Conservation (phyloP, 2,797 vertebrate genomes). For the Eulemur mongoz region DNA sequence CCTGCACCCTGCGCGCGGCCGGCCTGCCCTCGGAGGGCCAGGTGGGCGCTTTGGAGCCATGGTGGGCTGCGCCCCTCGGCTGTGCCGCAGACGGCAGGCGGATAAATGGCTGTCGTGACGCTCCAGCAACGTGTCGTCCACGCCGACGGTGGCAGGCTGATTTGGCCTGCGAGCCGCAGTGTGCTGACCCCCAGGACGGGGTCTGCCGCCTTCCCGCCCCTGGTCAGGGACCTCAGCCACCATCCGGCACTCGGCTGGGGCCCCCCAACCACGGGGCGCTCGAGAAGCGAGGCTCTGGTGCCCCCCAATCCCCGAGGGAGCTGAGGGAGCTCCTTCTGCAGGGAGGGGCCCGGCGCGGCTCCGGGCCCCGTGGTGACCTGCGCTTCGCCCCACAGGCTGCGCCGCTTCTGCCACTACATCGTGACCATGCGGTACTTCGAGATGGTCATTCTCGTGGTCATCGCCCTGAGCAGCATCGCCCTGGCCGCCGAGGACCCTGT, state of each 20-base stretch:
- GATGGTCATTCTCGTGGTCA: slow-evolving; percentile 97
- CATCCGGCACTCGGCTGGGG: rapidly evolving
- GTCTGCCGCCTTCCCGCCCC: neutral
- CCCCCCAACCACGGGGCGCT: neutral
- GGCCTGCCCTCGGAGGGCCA: neutral
- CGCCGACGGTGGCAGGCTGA: rapidly evolving
- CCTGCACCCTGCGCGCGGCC: neutral
- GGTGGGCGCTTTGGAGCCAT: neutral
- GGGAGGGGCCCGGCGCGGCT: neutral
- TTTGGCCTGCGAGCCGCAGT: neutral
- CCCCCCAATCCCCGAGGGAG: no score
- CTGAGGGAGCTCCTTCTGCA: neutral
- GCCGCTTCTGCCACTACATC: slow-evolving; percentile 94
- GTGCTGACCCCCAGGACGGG: no score
- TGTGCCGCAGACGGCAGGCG: no score
- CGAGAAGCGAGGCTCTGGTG: neutral
- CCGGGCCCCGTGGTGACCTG: rapidly evolving
- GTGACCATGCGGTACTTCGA: slow-evolving; percentile 97
- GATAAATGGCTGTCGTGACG: neutral
- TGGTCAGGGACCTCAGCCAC: neutral
- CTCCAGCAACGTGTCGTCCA: neutral
- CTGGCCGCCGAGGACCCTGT: slow-evolving; percentile 97
- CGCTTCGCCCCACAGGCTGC: slow-evolving; percentile 87
- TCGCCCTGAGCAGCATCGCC: slow-evolving; percentile 97
- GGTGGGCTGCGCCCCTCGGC: neutral